phyloP scores from a whole-genome alignment of 2,113 vertebrate species.

The Rhinopomastus cyanomelas region DNA sequence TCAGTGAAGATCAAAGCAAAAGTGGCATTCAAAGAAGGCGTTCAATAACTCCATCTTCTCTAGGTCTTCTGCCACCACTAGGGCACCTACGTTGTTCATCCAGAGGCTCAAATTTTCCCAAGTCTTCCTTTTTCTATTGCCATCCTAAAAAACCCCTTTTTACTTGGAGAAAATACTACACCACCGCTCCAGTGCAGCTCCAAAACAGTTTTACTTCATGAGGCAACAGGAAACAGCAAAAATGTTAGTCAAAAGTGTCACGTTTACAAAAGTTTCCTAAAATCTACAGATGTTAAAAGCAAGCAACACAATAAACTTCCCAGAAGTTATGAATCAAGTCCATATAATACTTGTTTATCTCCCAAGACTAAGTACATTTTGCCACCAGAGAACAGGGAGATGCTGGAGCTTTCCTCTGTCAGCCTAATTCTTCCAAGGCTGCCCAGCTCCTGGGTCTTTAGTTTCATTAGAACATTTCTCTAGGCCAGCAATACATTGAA shows the following conservation, averaged over 20 bases:
- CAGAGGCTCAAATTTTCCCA: too few species aligned
- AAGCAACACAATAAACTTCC: neutral
- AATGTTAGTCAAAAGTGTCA: neutral
- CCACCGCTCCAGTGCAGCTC: neutral
- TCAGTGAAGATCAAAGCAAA: too few species aligned
- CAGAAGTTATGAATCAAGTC: neutral
- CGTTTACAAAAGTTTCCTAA: neutral
- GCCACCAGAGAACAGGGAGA: neutral
- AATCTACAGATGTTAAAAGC: neutral
- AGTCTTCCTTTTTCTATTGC: too few species aligned
- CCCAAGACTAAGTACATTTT: neutral
- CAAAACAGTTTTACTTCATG: neutral
- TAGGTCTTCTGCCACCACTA: too few species aligned
- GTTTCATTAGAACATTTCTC: neutral
- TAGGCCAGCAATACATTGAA: neutral
- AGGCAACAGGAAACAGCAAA: neutral
- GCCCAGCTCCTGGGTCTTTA: rapidly evolving
- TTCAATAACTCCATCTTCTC: too few species aligned
- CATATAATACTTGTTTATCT: neutral
- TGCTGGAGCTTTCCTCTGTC: neutral
- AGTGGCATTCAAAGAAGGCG: too few species aligned
- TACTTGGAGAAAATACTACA: too few species aligned
- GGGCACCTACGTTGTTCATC: too few species aligned
- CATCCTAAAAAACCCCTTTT: too few species aligned
- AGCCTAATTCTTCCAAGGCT: neutral